A percentile compares a stretch with the other conserved stretches of the same genome.
Conservation (phyloP, 2,797 vertebrate genomes). For the Sebastes diaconus region DNA sequence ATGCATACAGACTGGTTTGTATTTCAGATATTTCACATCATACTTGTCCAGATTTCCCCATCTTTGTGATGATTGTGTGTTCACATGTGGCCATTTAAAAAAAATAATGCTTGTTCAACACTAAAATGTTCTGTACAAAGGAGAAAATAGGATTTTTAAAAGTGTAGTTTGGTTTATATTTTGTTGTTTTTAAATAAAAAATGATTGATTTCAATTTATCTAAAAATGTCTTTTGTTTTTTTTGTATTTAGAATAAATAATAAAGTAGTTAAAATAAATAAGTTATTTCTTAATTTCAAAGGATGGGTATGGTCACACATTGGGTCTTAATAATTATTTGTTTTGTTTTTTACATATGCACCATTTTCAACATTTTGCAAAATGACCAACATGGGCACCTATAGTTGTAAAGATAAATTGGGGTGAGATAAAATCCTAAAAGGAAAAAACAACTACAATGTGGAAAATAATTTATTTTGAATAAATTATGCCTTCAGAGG, state of each 20-base stretch:
- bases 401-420: background rate
- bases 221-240: background rate
- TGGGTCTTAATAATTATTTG: background rate
- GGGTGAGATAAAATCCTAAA: background rate
- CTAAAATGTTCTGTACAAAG: constrained; percentile 72
- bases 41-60: background rate
- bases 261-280: background rate
- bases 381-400: background rate
- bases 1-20: constrained; percentile 5
- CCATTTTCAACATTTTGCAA: background rate
- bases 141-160: constrained; percentile 54
- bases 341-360: background rate
- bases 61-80: constrained; percentile 41
- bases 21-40: constrained; percentile 21
- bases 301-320: no score
- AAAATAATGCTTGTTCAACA: constrained; percentile 55
- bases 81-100: constrained; percentile 32
- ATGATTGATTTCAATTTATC: background rate
- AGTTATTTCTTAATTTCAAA: background rate
- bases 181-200: constrained; percentile 50
- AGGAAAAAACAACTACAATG: background rate
- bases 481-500: background rate
- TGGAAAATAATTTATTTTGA: background rate
- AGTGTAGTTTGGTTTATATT: constrained; percentile 77
- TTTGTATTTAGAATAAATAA: background rate